Evolutionary conservation across 2,797 vertebrate genomes (phyloP).

Genomic region (Micrastur ruficollis): DNA sequence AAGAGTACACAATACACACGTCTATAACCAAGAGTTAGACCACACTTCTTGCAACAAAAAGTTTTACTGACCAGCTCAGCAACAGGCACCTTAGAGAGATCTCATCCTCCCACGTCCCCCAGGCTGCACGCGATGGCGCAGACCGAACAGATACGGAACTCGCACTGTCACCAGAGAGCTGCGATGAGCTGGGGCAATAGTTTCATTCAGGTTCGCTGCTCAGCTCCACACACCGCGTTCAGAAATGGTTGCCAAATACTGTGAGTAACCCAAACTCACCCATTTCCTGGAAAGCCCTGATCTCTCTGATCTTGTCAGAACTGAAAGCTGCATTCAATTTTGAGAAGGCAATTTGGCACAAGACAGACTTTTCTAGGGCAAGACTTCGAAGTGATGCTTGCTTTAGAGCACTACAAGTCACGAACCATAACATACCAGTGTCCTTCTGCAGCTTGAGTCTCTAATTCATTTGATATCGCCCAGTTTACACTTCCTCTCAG

Average conservation of each 20-base stretch:
- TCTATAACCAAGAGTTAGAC: background rate
- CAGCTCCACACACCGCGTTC: background rate
- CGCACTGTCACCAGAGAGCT: background rate
- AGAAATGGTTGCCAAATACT: accelerated
- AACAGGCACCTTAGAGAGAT: too few relatives aligned
- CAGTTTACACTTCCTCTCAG: background rate
- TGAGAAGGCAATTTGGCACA: background rate
- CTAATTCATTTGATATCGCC: background rate
- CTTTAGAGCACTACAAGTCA: background rate
- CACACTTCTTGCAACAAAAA: background rate
- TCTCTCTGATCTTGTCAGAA: background rate
- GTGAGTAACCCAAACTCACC: background rate
- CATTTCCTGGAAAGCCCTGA: background rate
- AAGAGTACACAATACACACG: background rate
- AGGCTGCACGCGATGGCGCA: accelerated
- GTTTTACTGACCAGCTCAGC: background rate
- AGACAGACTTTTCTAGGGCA: background rate
- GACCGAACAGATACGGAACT: background rate
- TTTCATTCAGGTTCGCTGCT: background rate
- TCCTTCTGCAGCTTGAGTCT: background rate
- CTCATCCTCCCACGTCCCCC: background rate
- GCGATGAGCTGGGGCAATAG: too few relatives aligned
- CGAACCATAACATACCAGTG: too few relatives aligned
- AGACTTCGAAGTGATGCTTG: background rate
- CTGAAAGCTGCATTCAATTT: background rate